A percentile compares a stretch with the other conserved stretches of the same genome.
These are phyloP conservation scores for Coleophora deauratella DNA, from an alignment of 2,888 invertebrate species.

Conservation along the genomic window DNA sequence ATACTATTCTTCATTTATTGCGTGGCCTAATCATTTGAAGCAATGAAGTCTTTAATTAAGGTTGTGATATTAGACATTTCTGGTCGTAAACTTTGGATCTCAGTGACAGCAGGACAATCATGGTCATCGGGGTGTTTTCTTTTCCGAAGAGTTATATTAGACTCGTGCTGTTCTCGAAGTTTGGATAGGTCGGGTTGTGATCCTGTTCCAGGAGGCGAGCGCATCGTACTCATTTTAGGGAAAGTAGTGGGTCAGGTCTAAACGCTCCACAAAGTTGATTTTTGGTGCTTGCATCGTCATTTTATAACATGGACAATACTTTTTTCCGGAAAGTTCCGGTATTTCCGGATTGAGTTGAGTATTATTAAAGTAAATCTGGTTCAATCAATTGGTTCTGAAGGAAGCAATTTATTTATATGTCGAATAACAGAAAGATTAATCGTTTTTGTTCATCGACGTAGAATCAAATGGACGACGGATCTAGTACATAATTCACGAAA, in stretches of 20 bases:
- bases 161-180: neutral
- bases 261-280: neutral
- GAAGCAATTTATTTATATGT: too few species aligned
- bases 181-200: constrained; percentile 6
- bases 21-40: constrained; percentile 9
- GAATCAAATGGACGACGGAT: too few species aligned
- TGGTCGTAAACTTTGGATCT: neutral
- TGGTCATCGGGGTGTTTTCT: constrained; percentile 6
- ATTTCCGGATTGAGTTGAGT: too few species aligned
- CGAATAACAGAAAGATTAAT: too few species aligned
- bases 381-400: too few species aligned
- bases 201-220: constrained; percentile 3
- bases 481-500: too few species aligned
- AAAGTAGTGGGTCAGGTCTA: neutral
- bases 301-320: too few species aligned
- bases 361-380: too few species aligned
- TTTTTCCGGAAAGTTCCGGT: too few species aligned
- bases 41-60: constrained; percentile 4
- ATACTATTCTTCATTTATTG: constrained; percentile 12
- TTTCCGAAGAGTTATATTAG: constrained; percentile 2
- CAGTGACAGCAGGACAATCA: neutral
- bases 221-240: neutral
- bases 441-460: too few species aligned
- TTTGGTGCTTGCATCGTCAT: neutral
- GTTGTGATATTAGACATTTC: constrained; percentile 3